Conservation (phyloP, 1,140 invertebrate species). For the Sipha flava region DNA sequence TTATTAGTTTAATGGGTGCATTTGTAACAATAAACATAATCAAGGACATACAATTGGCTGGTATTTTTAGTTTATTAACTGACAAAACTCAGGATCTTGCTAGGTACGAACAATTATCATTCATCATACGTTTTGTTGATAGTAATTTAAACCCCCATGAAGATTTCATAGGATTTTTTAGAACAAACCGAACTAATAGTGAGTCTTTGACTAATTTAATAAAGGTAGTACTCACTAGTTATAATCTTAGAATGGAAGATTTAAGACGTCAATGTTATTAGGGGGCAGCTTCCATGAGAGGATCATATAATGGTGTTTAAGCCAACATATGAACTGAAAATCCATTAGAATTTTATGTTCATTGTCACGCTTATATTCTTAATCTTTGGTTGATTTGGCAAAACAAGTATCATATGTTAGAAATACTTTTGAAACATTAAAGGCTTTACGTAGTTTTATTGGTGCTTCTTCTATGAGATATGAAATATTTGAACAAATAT, state of each 20-base stretch:
- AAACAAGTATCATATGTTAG: not conserved
- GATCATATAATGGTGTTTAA: conserved; percentile 53
- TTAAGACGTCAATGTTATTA: not conserved
- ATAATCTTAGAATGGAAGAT: not conserved
- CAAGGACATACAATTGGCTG: not conserved
- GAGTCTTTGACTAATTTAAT: not conserved
- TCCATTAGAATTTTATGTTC: not conserved
- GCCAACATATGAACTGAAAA: conserved; percentile 48
- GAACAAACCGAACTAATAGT: not conserved
- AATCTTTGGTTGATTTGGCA: not conserved
- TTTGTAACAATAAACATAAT: not conserved
- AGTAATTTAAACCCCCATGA: not conserved
- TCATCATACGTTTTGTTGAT: not conserved
- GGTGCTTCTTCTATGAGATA: not conserved
- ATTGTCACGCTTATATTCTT: conserved; percentile 48
- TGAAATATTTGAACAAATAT: not conserved
- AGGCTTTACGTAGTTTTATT: not conserved
- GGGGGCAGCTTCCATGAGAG: not conserved
- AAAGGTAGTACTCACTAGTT: not conserved
- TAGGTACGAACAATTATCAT: not conserved
- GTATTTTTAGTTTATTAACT: not conserved
- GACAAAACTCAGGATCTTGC: not conserved
- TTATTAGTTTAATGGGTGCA: not conserved
- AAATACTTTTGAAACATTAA: not conserved
- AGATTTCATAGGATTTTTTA: not conserved